Base-by-base conservation (phyloP, 2,797 vertebrate genomes). In the Dromococcyx pavoninus region DNA sequence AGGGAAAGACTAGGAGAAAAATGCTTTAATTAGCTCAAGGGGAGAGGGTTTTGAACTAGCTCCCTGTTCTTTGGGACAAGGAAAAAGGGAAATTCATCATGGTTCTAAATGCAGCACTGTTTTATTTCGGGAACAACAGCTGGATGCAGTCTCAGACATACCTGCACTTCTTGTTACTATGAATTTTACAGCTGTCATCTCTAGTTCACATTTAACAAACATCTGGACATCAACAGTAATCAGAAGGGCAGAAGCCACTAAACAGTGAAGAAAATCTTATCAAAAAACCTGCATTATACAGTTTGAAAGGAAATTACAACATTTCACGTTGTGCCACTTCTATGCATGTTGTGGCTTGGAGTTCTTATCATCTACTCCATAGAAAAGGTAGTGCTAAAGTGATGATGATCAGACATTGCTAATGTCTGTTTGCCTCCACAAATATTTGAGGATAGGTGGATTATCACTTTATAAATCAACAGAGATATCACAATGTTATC, bases 61-160 rank as follows among this genome's bases (percentile, higher is more conserved):
- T 1, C 41, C 25, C 18, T 87, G 21, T 84, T 33, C 32, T 86
- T 72, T 50, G 12, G 9, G 18, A 50, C 53, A 41, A 57, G 24
- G 4, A 30, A 27, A 53, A 18, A 18, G 8, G 14, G 19, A 44
- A 93, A 89, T 83, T 78, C 28, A 54, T 82, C 41, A 25, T 44
- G 24, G 15, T 61, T 88, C 92, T 76, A 86, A 79, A 71, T 54
- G 78, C 51, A 94, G 67, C 35, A 39, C n/a, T 87, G 33, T 77
- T 91, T 96, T 95, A 92, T 91, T 96, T 92, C 83, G 82, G 69
- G 53, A 93, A 85, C 56, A 86, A 88, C 60, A 95, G 57, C 82
- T 95, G 90, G 84, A 91, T 82, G 27, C 41, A 88, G 51, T 80
- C 48, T 91, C 37, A 85, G 65, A 22, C 78, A 73, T 33, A 67